Conservation (phyloP, 2,797 vertebrate genomes). For the Cebuella pygmaea region DNA sequence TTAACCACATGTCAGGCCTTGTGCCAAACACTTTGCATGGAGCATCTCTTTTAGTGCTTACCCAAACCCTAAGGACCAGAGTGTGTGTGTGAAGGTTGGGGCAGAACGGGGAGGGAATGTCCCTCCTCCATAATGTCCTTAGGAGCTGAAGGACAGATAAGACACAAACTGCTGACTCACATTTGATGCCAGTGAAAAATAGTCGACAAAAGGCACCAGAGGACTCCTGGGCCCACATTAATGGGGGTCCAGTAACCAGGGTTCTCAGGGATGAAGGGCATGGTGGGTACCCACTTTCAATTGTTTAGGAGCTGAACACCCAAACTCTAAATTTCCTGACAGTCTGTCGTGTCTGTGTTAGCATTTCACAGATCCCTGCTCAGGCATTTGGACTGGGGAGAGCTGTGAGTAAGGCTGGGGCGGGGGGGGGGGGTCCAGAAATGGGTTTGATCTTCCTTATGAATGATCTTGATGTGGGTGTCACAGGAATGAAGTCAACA, state of each 20-base stretch:
- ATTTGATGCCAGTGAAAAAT: not conserved
- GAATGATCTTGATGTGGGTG: conserved; percentile 63
- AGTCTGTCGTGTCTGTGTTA: not conserved
- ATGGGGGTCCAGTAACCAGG: not conserved
- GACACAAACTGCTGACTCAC: not conserved
- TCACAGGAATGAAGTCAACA: conserved; percentile 61
- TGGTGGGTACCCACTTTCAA: not conserved
- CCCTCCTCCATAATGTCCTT: not conserved
- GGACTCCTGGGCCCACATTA: not conserved
- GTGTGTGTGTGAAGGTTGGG: accelerated
- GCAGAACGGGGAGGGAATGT: not conserved
- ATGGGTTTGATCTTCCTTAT: conserved; percentile 36
- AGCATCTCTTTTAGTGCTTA: not conserved
- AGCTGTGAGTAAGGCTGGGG: not conserved
- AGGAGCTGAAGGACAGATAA: not conserved
- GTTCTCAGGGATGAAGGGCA: not conserved
- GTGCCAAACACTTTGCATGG: accelerated
- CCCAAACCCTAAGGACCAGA: accelerated
- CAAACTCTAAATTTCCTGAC: not conserved
- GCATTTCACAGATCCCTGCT: not conserved
- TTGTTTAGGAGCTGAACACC: not conserved
- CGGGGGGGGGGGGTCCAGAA: not conserved
- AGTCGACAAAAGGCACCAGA: not conserved
- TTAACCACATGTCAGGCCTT: accelerated
- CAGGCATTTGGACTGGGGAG: not conserved